Evolutionary conservation across 2,113 vertebrate genomes (phyloP).

Genomic region (Pluvianellus socialis): DNA sequence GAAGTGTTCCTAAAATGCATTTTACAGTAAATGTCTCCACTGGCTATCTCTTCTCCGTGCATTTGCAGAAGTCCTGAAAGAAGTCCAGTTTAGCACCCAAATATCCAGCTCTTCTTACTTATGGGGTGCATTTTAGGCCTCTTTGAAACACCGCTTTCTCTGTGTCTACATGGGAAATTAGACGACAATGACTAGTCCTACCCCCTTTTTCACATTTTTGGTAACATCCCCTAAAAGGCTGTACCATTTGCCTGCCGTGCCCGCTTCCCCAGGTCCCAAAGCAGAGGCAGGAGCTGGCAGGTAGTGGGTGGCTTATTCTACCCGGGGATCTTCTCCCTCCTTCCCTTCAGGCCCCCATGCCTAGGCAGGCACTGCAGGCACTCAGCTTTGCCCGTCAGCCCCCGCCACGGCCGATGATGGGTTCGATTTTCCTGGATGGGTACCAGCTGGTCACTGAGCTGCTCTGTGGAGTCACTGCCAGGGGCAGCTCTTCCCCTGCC

Average conservation of each 20-base stretch:
- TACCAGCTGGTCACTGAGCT: fast-evolving
- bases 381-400: neutral
- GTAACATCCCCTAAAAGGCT: neutral
- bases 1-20: neutral
- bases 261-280: neutral
- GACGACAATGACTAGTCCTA: too few relatives aligned
- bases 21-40: neutral
- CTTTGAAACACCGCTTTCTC: neutral
- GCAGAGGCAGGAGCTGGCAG: neutral
- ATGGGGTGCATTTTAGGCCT: neutral
- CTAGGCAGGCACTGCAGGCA: neutral
- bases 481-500: neutral
- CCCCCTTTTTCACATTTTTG: neutral
- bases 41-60: neutral
- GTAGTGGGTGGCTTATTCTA: neutral
- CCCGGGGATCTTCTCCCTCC: neutral
- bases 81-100: neutral
- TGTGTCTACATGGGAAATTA: neutral
- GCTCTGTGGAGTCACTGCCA: fast-evolving
- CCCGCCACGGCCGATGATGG: fast-evolving
- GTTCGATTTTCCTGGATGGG: neutral
- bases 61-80: neutral
- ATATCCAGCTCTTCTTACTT: neutral
- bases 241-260: neutral
- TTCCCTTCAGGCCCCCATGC: neutral